phyloP scores from a whole-genome alignment of 2,888 invertebrate species.

The Hoplodrina blanda region DNA sequence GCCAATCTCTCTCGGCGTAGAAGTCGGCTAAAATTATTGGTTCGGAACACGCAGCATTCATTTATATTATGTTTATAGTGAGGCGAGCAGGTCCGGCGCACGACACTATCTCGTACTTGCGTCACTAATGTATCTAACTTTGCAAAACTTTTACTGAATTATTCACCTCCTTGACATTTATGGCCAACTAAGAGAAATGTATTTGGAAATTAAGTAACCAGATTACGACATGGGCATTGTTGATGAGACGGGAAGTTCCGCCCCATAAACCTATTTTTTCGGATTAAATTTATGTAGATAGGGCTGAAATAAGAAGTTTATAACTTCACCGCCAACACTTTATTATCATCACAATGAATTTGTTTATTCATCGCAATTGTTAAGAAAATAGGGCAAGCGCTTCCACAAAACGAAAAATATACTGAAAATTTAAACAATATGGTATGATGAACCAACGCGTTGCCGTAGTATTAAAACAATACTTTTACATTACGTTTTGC shows the following conservation, averaged over 20 bases:
- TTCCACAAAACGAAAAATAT: constrained; percentile 27
- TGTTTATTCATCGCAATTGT: constrained; percentile 54
- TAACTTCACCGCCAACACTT: constrained; percentile 61
- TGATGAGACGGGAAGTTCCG: constrained; percentile 80
- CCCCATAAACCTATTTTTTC: constrained; percentile 84
- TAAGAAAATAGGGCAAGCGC: constrained; percentile 38
- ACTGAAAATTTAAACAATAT: constrained; percentile 41
- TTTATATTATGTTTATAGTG: constrained; percentile 81
- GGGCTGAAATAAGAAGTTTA: constrained; percentile 76
- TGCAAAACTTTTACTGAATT: constrained; percentile 79
- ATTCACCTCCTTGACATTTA: constrained; percentile 83
- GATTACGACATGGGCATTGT: constrained; percentile 82
- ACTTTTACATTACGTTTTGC: constrained; percentile 24
- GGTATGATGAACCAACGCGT: constrained; percentile 23
- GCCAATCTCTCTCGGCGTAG: constrained; percentile 83
- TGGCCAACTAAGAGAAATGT: constrained; percentile 82
- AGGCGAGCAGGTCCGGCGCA: constrained; percentile 50
- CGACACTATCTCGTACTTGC: constrained; percentile 51
- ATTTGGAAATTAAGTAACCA: constrained; percentile 86
- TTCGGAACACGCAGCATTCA: constrained; percentile 79
- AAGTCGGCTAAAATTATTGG: constrained; percentile 81
- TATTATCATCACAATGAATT: constrained; percentile 57
- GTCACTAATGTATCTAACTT: constrained; percentile 68
- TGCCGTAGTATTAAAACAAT: constrained; percentile 5
- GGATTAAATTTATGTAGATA: constrained; percentile 81